A percentile compares a stretch with the other conserved stretches of the same genome.
Evolutionary conservation across 2,888 invertebrate genomes (phyloP).

Genomic region (Daptonema setosum): DNA sequence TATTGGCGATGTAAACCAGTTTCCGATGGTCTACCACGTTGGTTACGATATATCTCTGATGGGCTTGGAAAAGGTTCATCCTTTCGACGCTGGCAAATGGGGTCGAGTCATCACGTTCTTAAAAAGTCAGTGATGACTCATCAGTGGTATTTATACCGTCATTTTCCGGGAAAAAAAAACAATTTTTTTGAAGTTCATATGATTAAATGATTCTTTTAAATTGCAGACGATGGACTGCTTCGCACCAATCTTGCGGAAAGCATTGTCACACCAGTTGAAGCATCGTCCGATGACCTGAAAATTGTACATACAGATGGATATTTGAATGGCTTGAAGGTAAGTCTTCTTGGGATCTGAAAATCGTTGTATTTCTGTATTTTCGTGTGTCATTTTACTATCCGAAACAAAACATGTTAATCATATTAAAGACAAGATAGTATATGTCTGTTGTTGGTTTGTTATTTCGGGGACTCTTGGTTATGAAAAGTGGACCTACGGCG

Average conservation of each 20-base stretch:
- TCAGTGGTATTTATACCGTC: not conserved
- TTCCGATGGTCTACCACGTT: constrained; percentile 55
- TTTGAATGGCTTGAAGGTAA: not conserved
- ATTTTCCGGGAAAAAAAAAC: not conserved
- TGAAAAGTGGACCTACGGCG: too few species aligned
- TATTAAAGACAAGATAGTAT: too few species aligned
- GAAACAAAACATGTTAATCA: too few species aligned
- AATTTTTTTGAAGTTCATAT: not conserved
- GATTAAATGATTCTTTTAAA: not conserved
- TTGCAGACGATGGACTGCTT: not conserved
- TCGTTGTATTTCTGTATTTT: too few species aligned
- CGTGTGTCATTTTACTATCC: too few species aligned
- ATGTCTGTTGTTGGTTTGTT: too few species aligned
- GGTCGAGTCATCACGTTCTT: constrained; percentile 41
- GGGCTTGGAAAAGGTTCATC: constrained; percentile 60
- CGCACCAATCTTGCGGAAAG: too few species aligned
- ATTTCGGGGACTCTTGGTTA: too few species aligned
- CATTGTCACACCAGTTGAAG: too few species aligned
- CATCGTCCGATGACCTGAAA: too few species aligned
- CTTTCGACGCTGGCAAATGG: constrained; percentile 72
- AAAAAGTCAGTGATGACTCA: constrained; percentile 24
- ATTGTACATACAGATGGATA: not conserved
- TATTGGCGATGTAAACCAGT: too few species aligned
- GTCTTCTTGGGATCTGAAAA: too few species aligned
- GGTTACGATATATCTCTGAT: constrained; percentile 57